A percentile compares a stretch with the other conserved stretches of the same genome.
phyloP scores from a whole-genome alignment of 2,113 vertebrate species.

The Hypomesus transpacificus region DNA sequence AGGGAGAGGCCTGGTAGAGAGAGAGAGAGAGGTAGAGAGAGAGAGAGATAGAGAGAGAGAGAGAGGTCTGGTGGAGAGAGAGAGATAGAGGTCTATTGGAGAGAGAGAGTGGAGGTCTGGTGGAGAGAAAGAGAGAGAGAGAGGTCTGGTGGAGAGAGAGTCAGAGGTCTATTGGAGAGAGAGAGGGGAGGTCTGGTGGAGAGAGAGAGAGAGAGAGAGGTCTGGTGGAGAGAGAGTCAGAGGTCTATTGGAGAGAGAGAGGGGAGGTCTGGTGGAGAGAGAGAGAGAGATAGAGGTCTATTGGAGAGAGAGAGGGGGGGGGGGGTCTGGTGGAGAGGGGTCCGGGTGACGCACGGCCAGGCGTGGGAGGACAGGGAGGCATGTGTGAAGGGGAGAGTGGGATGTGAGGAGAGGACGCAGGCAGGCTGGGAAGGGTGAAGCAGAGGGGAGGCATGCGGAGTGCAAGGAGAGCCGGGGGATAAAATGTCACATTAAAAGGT shows the following conservation, averaged over 20 bases:
- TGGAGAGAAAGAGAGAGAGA: neutral
- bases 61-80: too few relatives aligned
- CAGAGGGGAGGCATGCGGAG: neutral
- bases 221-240: too few relatives aligned
- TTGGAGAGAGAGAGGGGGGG: too few relatives aligned
- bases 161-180: too few relatives aligned
- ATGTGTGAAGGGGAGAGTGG: neutral
- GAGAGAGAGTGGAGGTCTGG: too few relatives aligned
- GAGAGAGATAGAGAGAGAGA: too few relatives aligned
- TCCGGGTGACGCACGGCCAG: neutral
- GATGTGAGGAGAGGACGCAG: constrained; percentile 27
- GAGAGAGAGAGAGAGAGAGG: too few relatives aligned
- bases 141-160: too few relatives aligned
- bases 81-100: too few relatives aligned
- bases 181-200: too few relatives aligned
- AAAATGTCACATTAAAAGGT: neutral
- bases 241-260: too few relatives aligned
- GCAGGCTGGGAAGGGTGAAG: neutral
- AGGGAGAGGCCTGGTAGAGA: too few relatives aligned
- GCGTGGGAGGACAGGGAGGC: neutral
- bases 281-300: neutral
- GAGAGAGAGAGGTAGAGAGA: neutral
- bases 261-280: neutral
- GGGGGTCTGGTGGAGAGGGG: neutral
- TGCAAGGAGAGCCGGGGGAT: neutral